Evolutionary conservation across 2,113 vertebrate genomes (phyloP), one percentile per base, ranked within the genome.

Genomic region (Ascaphus truei): DNA sequence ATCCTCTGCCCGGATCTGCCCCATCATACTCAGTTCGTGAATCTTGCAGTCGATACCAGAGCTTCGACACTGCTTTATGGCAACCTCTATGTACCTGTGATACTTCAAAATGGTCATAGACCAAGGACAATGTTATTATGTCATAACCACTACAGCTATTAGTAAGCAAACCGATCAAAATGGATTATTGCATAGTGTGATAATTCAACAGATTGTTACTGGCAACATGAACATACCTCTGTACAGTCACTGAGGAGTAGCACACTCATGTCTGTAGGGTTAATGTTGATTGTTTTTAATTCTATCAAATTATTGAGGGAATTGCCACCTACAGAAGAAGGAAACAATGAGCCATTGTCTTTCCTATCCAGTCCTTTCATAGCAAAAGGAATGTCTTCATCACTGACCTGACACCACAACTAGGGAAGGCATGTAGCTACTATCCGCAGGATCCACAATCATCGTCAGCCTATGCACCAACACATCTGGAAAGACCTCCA

Each of bases 31-130:
- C 37, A 99, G 92, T 5, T 94, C 93, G 0, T 99, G 97, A 74
- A 99, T 96, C 77, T 99, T 99, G 68, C 97, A 99, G 79, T 99
- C 97, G 1, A 99, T 99, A 1, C 97, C 97, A 7, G 97, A 98
- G 81, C 97, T 99, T 56, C 97, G 90, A 80, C 97, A 99, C 80
- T 99, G 97, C 62, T 98, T 98, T 77, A 99, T 94, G 4, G 96
- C 95, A 43, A 99, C 85, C 76, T 99, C 97, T 33, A 99, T 85
- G 73, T 97, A 96, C 58, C 96, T 89, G 87, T 99, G 95, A 79
- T 93, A 98, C 96, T 99, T 41, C 1, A 58, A n/a, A n/a, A n/a
- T n/a, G n/a, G n/a, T n/a, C 12, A 30, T 9, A 27, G 23, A 52
- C 3, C 11, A 51, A 18, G n/a, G 2, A 62, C 30, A 20, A 15